A percentile compares a stretch with the other conserved stretches of the same genome.
phyloP scores from a whole-genome alignment of 1,140 invertebrate species.

The Drosophila malerkotliana region DNA sequence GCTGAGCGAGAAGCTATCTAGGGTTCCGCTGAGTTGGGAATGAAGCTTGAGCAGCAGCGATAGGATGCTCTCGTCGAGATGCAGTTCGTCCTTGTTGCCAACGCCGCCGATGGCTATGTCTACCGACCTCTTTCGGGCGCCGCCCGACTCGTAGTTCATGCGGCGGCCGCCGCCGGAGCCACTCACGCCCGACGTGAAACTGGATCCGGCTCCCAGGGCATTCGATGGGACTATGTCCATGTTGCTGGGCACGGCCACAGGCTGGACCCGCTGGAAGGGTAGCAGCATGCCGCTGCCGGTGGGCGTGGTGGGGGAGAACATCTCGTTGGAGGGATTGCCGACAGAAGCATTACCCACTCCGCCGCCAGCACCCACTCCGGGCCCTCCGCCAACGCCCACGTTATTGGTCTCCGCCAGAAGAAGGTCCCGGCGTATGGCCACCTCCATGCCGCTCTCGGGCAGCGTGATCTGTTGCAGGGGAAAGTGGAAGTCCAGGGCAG shows the following conservation, averaged over 20 bases:
- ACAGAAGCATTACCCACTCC: conserved; percentile 4
- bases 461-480: conserved; percentile 72
- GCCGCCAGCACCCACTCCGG: conserved; percentile 7
- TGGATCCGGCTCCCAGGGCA: conserved; percentile 31
- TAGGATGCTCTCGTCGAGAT: conserved; percentile 95
- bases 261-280: conserved; percentile 81
- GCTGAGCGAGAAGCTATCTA: conserved; percentile 89
- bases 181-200: conserved; percentile 23
- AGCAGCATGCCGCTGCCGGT: conserved; percentile 72
- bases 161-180: conserved; percentile 43
- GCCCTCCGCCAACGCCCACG: conserved; percentile 25
- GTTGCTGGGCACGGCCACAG: conserved; percentile 78
- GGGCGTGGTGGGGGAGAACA: conserved; percentile 79
- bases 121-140: conserved; percentile 72
- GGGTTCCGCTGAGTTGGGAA: conserved; percentile 92
- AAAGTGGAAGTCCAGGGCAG: conserved; percentile 62
- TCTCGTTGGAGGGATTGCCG: conserved; percentile 57
- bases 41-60: conserved; percentile 96
- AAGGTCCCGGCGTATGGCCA: conserved; percentile 77
- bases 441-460: conserved; percentile 82
- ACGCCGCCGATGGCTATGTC: conserved; percentile 71
- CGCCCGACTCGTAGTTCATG: conserved; percentile 51
- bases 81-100: conserved; percentile 85
- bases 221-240: conserved; percentile 81
- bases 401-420: conserved; percentile 62